A percentile compares a stretch with the other conserved stretches of the same genome.
These are phyloP conservation scores for Wiebesia pumilae DNA, from an alignment of 1,140 invertebrate species.

Conservation along the genomic window DNA sequence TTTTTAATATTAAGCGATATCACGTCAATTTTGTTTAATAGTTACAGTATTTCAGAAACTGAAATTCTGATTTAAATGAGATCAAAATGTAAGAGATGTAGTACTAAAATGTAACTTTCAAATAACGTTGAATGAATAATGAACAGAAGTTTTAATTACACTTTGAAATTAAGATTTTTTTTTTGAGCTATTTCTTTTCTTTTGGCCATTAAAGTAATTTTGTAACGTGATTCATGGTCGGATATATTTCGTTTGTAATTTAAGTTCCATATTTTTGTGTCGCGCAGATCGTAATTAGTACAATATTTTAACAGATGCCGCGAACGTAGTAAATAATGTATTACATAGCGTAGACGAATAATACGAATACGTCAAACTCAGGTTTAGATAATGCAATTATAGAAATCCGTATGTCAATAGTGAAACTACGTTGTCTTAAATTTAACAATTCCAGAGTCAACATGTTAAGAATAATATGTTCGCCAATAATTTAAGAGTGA, in stretches of 20 bases:
- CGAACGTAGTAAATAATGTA: background rate
- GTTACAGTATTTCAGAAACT: background rate
- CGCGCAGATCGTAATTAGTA: background rate
- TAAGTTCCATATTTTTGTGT: background rate
- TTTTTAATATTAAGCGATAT: background rate
- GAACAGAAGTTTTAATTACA: background rate
- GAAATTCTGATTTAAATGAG: background rate
- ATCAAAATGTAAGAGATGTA: background rate
- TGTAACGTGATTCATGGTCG: background rate
- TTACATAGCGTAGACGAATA: background rate
- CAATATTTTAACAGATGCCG: background rate
- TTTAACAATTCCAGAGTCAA: background rate
- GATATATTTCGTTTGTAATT: background rate
- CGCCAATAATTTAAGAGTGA: background rate
- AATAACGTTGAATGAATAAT: conserved; percentile 7
- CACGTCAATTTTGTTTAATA: background rate
- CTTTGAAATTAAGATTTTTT: conserved; percentile 6
- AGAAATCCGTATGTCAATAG: background rate
- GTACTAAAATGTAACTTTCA: background rate
- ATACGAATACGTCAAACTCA: background rate
- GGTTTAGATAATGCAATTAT: background rate
- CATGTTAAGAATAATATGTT: background rate
- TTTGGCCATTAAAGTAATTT: background rate
- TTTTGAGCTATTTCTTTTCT: background rate
- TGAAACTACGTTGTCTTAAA: background rate